phyloP scores from a whole-genome alignment of 2,888 invertebrate species.

The Phortica magna region DNA sequence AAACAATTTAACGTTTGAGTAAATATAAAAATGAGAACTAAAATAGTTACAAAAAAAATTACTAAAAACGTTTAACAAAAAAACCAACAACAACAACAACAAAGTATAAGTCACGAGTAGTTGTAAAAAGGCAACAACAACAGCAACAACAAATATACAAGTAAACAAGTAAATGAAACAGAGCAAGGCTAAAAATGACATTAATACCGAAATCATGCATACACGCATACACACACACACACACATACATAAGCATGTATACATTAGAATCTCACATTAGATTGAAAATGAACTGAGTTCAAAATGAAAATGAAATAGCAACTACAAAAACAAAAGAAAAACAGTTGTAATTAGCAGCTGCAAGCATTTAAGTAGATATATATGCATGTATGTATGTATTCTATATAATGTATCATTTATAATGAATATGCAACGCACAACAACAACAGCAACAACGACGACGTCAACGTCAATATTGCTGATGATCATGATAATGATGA shows the following conservation, averaged over 20 bases:
- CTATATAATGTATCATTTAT: neutral
- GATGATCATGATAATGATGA: conserved; percentile 37
- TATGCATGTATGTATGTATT: conserved; percentile 10
- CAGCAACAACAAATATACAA: conserved; percentile 49
- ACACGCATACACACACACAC: conserved; percentile 38
- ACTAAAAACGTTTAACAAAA: no score
- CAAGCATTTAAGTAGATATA: conserved; percentile 61
- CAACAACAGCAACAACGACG: no score
- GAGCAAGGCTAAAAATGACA: conserved; percentile 71
- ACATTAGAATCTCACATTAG: conserved; percentile 8
- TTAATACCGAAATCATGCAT: conserved; percentile 61
- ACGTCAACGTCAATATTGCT: neutral
- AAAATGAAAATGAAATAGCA: conserved; percentile 37
- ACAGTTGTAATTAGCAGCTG: conserved; percentile 71
- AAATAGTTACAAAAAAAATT: neutral
- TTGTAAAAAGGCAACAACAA: conserved; percentile 39
- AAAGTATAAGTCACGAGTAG: neutral
- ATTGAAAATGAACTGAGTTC: neutral
- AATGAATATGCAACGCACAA: neutral
- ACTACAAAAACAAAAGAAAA: conserved; percentile 47
- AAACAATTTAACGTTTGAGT: no score
- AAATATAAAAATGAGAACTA: no score
- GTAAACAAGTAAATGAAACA: conserved; percentile 67
- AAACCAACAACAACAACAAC: conserved; percentile 22
- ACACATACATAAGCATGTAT: conserved; percentile 29